A percentile compares a stretch with the other conserved stretches of the same genome.
phyloP scores from a whole-genome alignment of 2,888 invertebrate species.

The Drosophila lacicola region DNA sequence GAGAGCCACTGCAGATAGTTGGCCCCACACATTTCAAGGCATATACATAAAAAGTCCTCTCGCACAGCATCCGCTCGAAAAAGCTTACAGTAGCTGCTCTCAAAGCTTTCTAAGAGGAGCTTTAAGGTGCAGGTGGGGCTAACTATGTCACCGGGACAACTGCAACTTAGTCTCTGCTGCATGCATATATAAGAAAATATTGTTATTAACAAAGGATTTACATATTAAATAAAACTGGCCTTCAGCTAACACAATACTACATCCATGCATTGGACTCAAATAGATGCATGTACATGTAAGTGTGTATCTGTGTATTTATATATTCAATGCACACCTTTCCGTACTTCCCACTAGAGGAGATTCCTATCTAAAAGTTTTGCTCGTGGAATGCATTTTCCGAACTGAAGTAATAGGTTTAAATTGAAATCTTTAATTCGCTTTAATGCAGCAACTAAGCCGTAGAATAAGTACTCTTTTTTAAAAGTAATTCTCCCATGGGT shows the following conservation, averaged over 20 bases:
- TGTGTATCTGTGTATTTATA: neutral
- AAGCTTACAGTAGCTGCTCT: slow-evolving; percentile 54
- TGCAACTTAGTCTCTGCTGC: slow-evolving; percentile 29
- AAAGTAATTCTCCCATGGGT: no score
- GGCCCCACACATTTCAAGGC: slow-evolving; percentile 17
- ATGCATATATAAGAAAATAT: neutral
- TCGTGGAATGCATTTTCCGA: no score
- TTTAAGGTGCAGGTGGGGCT: slow-evolving; percentile 58
- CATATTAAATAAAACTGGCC: no score
- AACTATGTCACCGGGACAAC: slow-evolving; percentile 76
- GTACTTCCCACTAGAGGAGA: neutral
- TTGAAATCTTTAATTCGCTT: no score
- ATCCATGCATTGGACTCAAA: neutral
- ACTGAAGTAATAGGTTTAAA: no score
- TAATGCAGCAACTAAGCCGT: no score
- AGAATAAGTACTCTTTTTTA: no score
- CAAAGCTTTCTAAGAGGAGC: slow-evolving; percentile 54
- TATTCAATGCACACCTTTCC: neutral
- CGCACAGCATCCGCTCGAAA: slow-evolving; percentile 60
- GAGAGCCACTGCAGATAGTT: slow-evolving; percentile 37
- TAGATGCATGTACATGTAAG: neutral
- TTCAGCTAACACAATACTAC: slow-evolving; percentile 7
- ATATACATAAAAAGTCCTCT: slow-evolving; percentile 30
- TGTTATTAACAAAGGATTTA: no score
- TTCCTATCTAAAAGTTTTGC: no score